These are phyloP conservation scores for Simalia tracyae DNA, from an alignment of 2,797 vertebrate species.

Conservation along the genomic window DNA sequence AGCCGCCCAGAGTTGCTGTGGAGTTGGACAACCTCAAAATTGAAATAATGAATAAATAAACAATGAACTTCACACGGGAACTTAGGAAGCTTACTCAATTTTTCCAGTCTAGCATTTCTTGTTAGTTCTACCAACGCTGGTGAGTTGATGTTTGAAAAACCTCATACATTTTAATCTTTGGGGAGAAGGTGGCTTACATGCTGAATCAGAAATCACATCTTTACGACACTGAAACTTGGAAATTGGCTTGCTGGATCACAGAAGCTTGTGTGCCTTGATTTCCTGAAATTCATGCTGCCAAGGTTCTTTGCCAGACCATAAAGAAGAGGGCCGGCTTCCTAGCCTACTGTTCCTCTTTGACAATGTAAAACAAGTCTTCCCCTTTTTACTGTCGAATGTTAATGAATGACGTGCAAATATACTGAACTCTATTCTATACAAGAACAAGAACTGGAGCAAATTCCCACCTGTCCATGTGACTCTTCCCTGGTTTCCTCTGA, in stretches of 20 bases:
- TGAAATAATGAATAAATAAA: background rate
- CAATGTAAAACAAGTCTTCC: background rate
- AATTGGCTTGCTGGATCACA: background rate
- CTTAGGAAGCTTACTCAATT: background rate
- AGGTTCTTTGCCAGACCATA: slow-evolving; percentile 1
- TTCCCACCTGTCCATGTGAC: background rate
- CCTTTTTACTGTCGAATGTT: background rate
- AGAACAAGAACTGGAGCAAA: background rate
- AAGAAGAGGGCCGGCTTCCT: background rate
- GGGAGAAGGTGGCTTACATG: background rate
- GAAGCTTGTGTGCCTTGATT: background rate
- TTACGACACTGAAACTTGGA: background rate
- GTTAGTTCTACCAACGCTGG: background rate
- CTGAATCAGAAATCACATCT: background rate
- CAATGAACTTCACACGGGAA: background rate
- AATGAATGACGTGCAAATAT: background rate
- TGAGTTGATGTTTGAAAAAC: background rate
- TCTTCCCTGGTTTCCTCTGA: background rate
- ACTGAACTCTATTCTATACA: background rate
- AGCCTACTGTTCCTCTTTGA: background rate
- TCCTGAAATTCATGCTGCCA: background rate
- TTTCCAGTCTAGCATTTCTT: background rate
- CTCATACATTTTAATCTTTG: background rate
- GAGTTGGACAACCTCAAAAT: background rate
- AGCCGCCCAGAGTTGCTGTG: background rate